Evolutionary conservation across 2,888 invertebrate species (phyloP).

Genomic region (Agrochola lota): DNA sequence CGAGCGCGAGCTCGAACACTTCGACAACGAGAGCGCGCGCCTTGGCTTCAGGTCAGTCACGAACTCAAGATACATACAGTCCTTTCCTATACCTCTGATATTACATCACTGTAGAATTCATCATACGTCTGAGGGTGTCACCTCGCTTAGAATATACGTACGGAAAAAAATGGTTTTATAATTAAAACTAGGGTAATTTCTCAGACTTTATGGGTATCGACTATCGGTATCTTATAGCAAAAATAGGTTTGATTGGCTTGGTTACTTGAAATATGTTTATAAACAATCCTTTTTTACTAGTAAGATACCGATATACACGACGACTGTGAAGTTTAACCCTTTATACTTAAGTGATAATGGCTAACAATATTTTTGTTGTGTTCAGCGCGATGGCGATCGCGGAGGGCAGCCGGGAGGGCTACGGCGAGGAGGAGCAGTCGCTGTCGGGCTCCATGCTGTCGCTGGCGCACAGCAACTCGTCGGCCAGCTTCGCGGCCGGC

Average conservation of each 20-base stretch:
- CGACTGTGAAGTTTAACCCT: not conserved
- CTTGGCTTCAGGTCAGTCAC: slow-evolving; percentile 95
- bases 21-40: slow-evolving; percentile 98
- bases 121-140: not conserved
- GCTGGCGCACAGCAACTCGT: slow-evolving; percentile 98
- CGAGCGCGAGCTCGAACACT: slow-evolving; percentile 96
- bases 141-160: not conserved
- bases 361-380: not conserved
- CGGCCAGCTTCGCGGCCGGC: slow-evolving; percentile 96
- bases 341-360: not conserved
- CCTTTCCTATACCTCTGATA: not conserved
- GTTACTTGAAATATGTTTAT: not conserved
- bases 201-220: not conserved
- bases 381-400: slow-evolving; percentile 97
- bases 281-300: not conserved
- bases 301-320: not conserved
- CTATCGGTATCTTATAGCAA: not conserved
- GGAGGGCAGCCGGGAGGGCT: slow-evolving; percentile 96
- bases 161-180: not conserved
- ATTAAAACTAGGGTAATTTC: no score
- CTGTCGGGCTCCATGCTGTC: slow-evolving; percentile 98
- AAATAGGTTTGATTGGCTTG: not conserved
- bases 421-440: slow-evolving; percentile 97
- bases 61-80: not conserved
- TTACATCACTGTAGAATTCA: not conserved